Evolutionary conservation across 1,140 invertebrate genomes (phyloP).

Genomic region (Drosophila funebris): DNA sequence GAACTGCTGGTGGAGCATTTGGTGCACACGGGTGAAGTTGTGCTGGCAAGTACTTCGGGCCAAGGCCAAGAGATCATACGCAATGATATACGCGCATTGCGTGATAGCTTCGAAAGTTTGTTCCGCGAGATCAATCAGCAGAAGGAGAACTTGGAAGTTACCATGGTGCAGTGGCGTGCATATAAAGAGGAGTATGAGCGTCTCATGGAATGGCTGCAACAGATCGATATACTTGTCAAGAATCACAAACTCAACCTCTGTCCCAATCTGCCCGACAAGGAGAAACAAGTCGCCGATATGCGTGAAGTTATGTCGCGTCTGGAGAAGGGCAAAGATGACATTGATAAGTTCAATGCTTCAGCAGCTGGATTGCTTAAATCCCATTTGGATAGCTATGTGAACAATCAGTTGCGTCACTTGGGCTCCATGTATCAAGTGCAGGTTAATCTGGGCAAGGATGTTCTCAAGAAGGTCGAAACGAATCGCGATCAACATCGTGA

Average conservation of each 20-base stretch:
- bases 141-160: constrained; percentile 92
- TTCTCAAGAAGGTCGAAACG: constrained; percentile 95
- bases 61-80: constrained; percentile 91
- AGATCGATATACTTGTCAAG: constrained; percentile 95
- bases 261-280: constrained; percentile 92
- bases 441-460: constrained; percentile 95
- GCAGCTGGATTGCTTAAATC: constrained; percentile 91
- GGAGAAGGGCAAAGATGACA: constrained; percentile 91
- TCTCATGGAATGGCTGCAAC: constrained; percentile 96
- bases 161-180: constrained; percentile 92
- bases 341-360: constrained; percentile 92
- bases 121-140: constrained; percentile 94
- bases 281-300: constrained; percentile 92
- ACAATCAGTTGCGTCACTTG: constrained; percentile 95
- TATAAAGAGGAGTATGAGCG: constrained; percentile 97
- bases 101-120: constrained; percentile 92
- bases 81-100: constrained; percentile 92
- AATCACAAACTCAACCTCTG: constrained; percentile 94
- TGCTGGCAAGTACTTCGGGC: constrained; percentile 91
- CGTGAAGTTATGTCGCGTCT: constrained; percentile 91
- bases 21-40: constrained; percentile 93
- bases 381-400: constrained; percentile 95
- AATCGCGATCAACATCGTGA: constrained; percentile 94
- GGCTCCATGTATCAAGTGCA: constrained; percentile 96
- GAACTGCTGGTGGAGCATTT: constrained; percentile 94